Evolutionary conservation across 1,140 invertebrate genomes (phyloP).

Genomic region (Panagrolaimus sp.): DNA sequence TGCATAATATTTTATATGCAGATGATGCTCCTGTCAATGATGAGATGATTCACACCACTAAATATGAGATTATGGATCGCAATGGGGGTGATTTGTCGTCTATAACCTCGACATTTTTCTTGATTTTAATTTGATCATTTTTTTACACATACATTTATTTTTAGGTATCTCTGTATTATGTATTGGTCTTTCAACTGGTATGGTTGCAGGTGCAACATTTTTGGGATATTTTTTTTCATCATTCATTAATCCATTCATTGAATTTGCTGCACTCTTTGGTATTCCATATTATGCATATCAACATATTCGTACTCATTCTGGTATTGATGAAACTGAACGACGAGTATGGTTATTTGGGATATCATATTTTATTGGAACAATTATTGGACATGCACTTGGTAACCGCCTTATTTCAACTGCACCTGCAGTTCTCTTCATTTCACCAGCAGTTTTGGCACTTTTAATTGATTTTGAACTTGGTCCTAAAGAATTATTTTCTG

Average conservation of each 20-base stretch:
- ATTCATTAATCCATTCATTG: slow-evolving; percentile 14
- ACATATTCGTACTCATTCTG: slow-evolving; percentile 20
- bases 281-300: slow-evolving; percentile 17
- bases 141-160: not conserved
- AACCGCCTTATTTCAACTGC: not conserved
- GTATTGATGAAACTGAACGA: slow-evolving; percentile 22
- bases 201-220: slow-evolving; percentile 14
- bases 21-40: not conserved
- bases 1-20: not conserved
- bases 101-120: too few species aligned
- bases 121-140: not conserved
- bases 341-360: slow-evolving; percentile 24
- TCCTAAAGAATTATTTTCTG: slow-evolving; percentile 16
- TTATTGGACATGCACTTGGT: slow-evolving; percentile 19
- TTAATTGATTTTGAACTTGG: slow-evolving; percentile 20
- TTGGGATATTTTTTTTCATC: not conserved
- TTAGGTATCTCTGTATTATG: slow-evolving; percentile 18
- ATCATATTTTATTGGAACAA: not conserved
- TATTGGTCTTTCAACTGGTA: slow-evolving; percentile 13
- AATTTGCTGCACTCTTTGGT: slow-evolving; percentile 13
- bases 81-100: too few species aligned
- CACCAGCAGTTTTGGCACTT: slow-evolving; percentile 19
- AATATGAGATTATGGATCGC: not conserved
- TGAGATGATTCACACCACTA: too few species aligned
- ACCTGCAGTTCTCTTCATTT: slow-evolving; percentile 17